These are phyloP conservation scores for Colostygia pectinataria DNA, from an alignment of 2,888 invertebrate species.

Conservation along the genomic window DNA sequence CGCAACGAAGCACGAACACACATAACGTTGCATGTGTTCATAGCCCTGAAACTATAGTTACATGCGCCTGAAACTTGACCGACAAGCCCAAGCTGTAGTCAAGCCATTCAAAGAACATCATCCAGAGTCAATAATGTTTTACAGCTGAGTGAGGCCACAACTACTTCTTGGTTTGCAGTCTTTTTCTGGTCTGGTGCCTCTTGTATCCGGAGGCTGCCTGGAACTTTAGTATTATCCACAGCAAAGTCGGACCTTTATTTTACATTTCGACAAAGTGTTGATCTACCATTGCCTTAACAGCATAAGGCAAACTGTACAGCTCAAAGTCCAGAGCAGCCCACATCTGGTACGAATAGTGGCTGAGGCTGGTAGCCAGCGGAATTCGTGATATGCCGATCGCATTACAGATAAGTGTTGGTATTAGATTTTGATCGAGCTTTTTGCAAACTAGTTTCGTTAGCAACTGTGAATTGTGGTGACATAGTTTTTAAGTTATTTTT, in stretches of 20 bases:
- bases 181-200: too few relatives aligned
- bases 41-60: constrained; percentile 20
- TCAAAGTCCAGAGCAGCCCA: neutral
- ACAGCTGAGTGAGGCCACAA: too few relatives aligned
- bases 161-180: too few relatives aligned
- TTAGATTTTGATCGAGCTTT: constrained; percentile 26
- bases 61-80: constrained; percentile 17
- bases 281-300: too few relatives aligned
- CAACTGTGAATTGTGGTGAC: constrained; percentile 11
- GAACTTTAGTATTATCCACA: too few relatives aligned
- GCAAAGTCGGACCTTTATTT: too few relatives aligned
- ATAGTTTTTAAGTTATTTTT: neutral
- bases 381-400: constrained; percentile 38
- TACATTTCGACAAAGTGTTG: too few relatives aligned
- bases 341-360: constrained; percentile 14
- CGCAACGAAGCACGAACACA: neutral
- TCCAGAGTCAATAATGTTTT: too few relatives aligned
- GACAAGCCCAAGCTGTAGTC: neutral
- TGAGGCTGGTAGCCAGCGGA: constrained; percentile 20
- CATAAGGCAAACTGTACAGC: neutral
- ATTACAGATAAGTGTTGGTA: constrained; percentile 31
- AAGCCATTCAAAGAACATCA: too few relatives aligned
- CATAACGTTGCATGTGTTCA: constrained; percentile 13
- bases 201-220: too few relatives aligned
- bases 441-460: constrained; percentile 19